These are phyloP conservation scores for Catonia carolina DNA, from an alignment of 2,888 invertebrate genomes.

Conservation along the genomic window DNA sequence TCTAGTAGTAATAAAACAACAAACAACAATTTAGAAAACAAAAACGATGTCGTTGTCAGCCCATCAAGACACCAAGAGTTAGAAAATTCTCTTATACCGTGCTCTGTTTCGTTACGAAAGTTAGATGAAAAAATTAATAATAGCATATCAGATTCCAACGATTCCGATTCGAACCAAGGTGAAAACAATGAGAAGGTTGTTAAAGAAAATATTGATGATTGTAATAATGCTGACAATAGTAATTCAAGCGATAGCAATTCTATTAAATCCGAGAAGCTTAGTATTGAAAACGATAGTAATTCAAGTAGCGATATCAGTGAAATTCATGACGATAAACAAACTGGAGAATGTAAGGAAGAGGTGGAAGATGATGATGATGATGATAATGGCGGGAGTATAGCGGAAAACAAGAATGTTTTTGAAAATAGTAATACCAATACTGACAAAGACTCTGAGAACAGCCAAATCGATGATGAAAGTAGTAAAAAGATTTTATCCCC, in stretches of 20 bases:
- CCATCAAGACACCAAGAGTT: not conserved
- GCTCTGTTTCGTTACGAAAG: too few species aligned
- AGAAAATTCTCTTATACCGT: not conserved
- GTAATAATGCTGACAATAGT: not conserved
- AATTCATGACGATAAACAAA: conserved; percentile 30
- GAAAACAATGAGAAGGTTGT: not conserved
- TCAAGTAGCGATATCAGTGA: conserved; percentile 39
- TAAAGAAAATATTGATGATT: not conserved
- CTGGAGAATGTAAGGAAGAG: conserved; percentile 29
- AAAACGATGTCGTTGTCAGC: not conserved
- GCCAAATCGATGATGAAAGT: conserved; percentile 15
- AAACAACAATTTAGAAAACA: not conserved
- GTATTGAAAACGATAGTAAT: conserved; percentile 31
- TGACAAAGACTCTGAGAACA: not conserved
- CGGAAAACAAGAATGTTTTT: conserved; percentile 13
- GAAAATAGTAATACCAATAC: not conserved
- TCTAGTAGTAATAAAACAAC: too few species aligned
- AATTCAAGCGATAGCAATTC: too few species aligned
- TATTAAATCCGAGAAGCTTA: too few species aligned
- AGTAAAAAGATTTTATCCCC: too few species aligned
- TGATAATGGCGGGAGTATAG: conserved; percentile 29
- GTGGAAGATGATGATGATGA: conserved; percentile 25
- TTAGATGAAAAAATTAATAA: not conserved
- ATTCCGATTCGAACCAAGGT: not conserved
- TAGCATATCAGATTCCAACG: conserved; percentile 10